A percentile compares a stretch with the other conserved stretches of the same genome.
Conservation (phyloP, 2,797 vertebrate species). For the Artibeus jamaicensis region DNA sequence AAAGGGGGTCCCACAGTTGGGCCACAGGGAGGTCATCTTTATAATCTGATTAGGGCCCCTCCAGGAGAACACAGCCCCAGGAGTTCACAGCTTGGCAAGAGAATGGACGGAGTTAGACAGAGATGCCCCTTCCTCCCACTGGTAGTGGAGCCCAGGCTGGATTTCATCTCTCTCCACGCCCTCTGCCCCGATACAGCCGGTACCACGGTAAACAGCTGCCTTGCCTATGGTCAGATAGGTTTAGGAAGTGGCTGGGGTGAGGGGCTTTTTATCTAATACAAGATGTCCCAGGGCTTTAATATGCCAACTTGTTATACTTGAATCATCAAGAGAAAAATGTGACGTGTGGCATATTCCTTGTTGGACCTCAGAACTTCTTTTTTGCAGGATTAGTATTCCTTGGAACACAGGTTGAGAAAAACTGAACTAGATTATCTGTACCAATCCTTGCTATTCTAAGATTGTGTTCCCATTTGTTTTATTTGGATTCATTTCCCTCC, state of each 20-base stretch:
- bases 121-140: neutral
- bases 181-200: neutral
- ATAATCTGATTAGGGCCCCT: neutral
- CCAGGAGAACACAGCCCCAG: neutral
- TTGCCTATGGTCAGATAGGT: neutral
- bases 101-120: neutral
- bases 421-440: neutral
- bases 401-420: neutral
- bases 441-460: neutral
- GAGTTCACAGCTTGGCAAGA: neutral
- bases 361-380: neutral
- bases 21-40: neutral
- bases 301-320: neutral
- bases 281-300: neutral
- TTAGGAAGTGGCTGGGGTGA: neutral
- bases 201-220: neutral
- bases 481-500: neutral
- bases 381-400: neutral
- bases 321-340: conserved; percentile 11
- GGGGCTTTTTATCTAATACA: neutral
- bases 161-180: neutral
- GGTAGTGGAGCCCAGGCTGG: neutral
- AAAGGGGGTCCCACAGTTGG: neutral
- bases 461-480: neutral
- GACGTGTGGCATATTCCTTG: neutral